Conservation (phyloP, 2,888 invertebrate genomes). For the Tetropium fuscum region DNA sequence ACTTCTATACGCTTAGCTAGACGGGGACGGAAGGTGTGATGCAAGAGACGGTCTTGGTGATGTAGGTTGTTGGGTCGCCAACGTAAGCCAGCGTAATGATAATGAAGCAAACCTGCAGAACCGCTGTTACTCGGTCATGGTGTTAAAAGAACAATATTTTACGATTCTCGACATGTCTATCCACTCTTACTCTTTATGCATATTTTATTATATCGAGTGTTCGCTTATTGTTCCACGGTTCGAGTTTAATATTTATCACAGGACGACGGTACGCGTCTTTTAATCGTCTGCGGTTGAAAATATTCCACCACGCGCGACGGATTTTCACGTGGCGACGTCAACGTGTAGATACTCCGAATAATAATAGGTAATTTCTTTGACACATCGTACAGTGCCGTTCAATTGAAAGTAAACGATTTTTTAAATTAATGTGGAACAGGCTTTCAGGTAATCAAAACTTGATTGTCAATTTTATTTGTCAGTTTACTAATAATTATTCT, state of each 20-base stretch:
- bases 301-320: too few relatives aligned
- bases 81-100: too few relatives aligned
- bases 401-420: too few relatives aligned
- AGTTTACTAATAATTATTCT: too few relatives aligned
- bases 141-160: conserved; percentile 27
- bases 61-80: conserved; percentile 61
- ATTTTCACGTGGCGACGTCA: too few relatives aligned
- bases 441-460: too few relatives aligned
- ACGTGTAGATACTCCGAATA: too few relatives aligned
- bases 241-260: not conserved
- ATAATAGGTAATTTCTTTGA: too few relatives aligned
- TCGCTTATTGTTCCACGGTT: conserved; percentile 17
- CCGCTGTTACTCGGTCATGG: conserved; percentile 33
- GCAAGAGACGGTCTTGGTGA: conserved; percentile 60
- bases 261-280: not conserved
- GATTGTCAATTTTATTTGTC: too few relatives aligned
- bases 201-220: conserved; percentile 18
- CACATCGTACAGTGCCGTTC: too few relatives aligned
- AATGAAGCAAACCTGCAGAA: conserved; percentile 37
- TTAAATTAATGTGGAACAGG: too few relatives aligned
- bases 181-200: conserved; percentile 27
- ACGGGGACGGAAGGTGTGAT: conserved; percentile 49
- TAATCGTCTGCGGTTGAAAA: conserved; percentile 11
- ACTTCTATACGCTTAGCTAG: conserved; percentile 6
- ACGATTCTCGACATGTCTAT: conserved; percentile 21